Percentiles rank a stretch among this genome's conserved stretches.
phyloP scores from a whole-genome alignment of 2,888 invertebrate genomes.

The Orgyia antiqua region DNA sequence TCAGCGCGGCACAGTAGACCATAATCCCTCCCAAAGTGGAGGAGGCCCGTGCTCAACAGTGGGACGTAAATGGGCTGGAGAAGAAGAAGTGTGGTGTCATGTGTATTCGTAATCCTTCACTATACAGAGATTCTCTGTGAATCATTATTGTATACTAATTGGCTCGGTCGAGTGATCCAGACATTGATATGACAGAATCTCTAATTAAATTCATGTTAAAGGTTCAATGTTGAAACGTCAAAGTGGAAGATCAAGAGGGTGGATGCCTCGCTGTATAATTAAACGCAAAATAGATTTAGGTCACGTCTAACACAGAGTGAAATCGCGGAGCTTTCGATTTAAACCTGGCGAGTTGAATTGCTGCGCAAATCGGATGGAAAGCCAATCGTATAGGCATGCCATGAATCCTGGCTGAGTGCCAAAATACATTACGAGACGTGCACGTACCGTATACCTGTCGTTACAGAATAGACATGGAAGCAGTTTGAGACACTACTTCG shows the following conservation, averaged over 20 bases:
- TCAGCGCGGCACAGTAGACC: too few relatives aligned
- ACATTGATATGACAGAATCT: too few relatives aligned
- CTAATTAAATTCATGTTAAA: too few relatives aligned
- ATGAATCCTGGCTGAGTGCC: conserved; percentile 34
- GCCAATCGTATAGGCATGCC: conserved; percentile 34
- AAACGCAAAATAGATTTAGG: conserved; percentile 22
- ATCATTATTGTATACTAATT: too few relatives aligned
- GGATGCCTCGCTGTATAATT: conserved; percentile 15
- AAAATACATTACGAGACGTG: conserved; percentile 37
- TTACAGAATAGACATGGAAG: conserved; percentile 26
- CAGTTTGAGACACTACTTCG: conserved; percentile 19
- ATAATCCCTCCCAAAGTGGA: too few relatives aligned
- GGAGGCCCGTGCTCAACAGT: too few relatives aligned
- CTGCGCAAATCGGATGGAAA: conserved; percentile 38
- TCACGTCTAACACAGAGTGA: conserved; percentile 32
- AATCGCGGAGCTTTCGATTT: conserved; percentile 32
- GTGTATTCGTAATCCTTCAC: too few relatives aligned
- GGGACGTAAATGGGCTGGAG: too few relatives aligned
- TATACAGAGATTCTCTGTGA: too few relatives aligned
- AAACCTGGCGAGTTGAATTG: conserved; percentile 26
- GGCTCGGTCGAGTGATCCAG: too few relatives aligned
- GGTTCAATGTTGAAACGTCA: too few relatives aligned
- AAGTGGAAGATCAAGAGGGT: conserved; percentile 19
- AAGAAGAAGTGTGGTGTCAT: too few relatives aligned
- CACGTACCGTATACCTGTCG: conserved; percentile 30